Percentiles rank a stretch among this genome's conserved stretches.
phyloP scores from a whole-genome alignment of 2,888 invertebrate genomes.

The Aspidiotus destructor region DNA sequence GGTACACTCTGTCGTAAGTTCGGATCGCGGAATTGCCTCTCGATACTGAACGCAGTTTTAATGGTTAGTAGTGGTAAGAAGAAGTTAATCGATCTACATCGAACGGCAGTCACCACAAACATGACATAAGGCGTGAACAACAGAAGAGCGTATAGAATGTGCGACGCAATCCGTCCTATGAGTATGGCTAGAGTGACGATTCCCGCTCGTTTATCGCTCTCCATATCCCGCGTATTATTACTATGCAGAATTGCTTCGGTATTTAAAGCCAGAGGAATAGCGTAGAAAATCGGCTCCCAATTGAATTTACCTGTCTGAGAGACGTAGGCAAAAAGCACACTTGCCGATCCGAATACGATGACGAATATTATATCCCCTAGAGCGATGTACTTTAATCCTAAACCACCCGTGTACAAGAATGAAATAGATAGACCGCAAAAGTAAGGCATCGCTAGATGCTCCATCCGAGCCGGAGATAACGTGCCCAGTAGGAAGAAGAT shows the following conservation, averaged over 20 bases:
- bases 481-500: constrained; percentile 67
- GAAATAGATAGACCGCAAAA: constrained; percentile 92
- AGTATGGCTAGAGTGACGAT: constrained; percentile 92
- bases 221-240: constrained; percentile 87
- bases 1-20: constrained; percentile 73
- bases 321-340: constrained; percentile 86
- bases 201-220: constrained; percentile 76
- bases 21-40: constrained; percentile 72
- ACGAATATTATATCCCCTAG: constrained; percentile 85
- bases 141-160: constrained; percentile 78
- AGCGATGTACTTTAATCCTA: constrained; percentile 90
- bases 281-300: constrained; percentile 84
- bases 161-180: constrained; percentile 81
- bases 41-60: constrained; percentile 79
- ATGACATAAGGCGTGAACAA: constrained; percentile 84
- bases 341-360: constrained; percentile 87
- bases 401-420: constrained; percentile 92
- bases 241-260: constrained; percentile 92
- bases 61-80: constrained; percentile 77
- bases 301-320: constrained; percentile 86
- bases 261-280: constrained; percentile 83
- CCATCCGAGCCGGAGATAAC: constrained; percentile 84
- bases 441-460: constrained; percentile 85
- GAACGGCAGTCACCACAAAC: constrained; percentile 73
- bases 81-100: constrained; percentile 73